phyloP scores from a whole-genome alignment of 1,140 invertebrate genomes.

The Pseudomyrmex pallidus region DNA sequence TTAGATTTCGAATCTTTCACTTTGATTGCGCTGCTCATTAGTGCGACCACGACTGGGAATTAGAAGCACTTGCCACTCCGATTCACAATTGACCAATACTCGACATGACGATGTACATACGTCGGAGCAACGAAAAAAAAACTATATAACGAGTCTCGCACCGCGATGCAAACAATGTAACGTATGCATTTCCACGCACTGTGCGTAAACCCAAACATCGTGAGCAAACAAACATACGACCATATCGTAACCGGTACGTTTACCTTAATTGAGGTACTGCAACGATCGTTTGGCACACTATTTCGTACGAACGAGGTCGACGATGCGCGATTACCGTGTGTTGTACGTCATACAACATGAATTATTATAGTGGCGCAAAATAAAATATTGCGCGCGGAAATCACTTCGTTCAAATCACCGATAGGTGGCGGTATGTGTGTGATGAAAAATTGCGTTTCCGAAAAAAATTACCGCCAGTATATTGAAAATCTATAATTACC shows the following conservation, averaged over 20 bases:
- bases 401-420: slow-evolving; percentile 25
- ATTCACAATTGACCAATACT: not conserved
- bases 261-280: slow-evolving; percentile 50
- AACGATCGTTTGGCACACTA: slow-evolving; percentile 38
- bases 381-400: slow-evolving; percentile 7
- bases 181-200: not conserved
- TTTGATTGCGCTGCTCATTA: not conserved
- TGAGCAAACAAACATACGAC: slow-evolving; percentile 28
- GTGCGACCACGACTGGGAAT: not conserved
- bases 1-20: not conserved
- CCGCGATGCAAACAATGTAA: not conserved
- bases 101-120: not conserved
- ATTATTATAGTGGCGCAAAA: too few species aligned
- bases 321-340: slow-evolving; percentile 15
- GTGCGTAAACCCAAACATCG: slow-evolving; percentile 33
- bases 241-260: slow-evolving; percentile 37
- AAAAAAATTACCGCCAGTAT: too few species aligned
- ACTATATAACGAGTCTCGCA: not conserved
- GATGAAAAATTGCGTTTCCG: too few species aligned
- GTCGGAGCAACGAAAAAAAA: slow-evolving; percentile 15
- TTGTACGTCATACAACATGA: slow-evolving; percentile 9
- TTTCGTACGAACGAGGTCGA: not conserved
- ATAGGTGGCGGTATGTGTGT: not conserved
- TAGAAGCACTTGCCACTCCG: not conserved
- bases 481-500: too few species aligned